These are phyloP conservation scores for Zele albiditarsus DNA, from an alignment of 2,888 invertebrate genomes.

Conservation along the genomic window DNA sequence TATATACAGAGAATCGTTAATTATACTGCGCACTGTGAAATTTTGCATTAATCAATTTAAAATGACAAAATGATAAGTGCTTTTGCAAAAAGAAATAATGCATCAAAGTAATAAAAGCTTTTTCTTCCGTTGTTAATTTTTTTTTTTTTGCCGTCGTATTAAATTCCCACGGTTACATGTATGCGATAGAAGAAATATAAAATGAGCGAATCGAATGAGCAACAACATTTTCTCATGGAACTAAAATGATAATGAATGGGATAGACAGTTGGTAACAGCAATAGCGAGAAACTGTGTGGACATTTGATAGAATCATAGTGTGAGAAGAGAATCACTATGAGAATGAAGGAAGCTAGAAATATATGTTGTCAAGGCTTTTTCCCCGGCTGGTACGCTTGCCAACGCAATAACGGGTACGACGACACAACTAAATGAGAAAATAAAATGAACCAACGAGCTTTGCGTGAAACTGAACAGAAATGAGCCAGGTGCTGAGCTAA, in stretches of 20 bases:
- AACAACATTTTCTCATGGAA: slow-evolving; percentile 38
- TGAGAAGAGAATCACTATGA: slow-evolving; percentile 14
- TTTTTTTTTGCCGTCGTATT: slow-evolving; percentile 12
- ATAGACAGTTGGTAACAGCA: slow-evolving; percentile 17
- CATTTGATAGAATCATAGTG: slow-evolving; percentile 5
- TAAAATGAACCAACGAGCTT: slow-evolving; percentile 43
- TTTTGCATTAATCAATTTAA: slow-evolving; percentile 73
- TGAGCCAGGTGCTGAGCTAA: slow-evolving; percentile 57
- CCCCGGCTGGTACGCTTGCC: slow-evolving; percentile 7
- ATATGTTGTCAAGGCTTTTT: slow-evolving; percentile 20
- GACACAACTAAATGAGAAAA: slow-evolving; percentile 34
- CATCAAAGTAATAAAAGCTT: slow-evolving; percentile 51
- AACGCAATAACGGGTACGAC: slow-evolving; percentile 18
- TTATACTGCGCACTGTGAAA: slow-evolving; percentile 70
- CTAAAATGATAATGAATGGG: slow-evolving; percentile 42
- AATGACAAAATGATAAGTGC: slow-evolving; percentile 53
- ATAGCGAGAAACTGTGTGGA: background rate
- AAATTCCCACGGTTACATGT: slow-evolving; percentile 18
- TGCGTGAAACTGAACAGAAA: slow-evolving; percentile 56
- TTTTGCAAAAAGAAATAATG: background rate
- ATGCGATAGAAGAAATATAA: slow-evolving; percentile 23
- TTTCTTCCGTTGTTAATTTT: background rate
- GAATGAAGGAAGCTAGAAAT: slow-evolving; percentile 13
- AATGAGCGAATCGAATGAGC: slow-evolving; percentile 44
- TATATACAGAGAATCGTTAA: slow-evolving; percentile 72